phyloP scores from a whole-genome alignment of 1,140 invertebrate genomes.

The Heterodera carotae region DNA sequence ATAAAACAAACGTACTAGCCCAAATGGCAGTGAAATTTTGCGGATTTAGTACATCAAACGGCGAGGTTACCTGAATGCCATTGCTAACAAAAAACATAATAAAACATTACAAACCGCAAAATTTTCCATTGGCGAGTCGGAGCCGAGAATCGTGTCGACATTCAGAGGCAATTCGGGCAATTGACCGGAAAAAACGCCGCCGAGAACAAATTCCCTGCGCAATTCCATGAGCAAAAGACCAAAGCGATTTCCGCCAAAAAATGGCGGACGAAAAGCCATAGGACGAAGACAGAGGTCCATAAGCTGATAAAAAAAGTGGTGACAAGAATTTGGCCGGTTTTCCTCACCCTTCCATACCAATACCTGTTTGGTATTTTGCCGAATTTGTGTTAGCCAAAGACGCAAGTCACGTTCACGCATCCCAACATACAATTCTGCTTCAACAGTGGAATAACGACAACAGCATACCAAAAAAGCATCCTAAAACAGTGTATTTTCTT shows the following conservation, averaged over 20 bases:
- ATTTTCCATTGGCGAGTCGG: constrained; percentile 63
- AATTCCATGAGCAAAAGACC: constrained; percentile 64
- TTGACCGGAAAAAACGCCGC: constrained; percentile 59
- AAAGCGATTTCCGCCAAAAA: constrained; percentile 61
- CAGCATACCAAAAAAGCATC: constrained; percentile 60
- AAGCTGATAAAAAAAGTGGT: constrained; percentile 38
- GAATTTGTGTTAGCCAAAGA: constrained; percentile 50
- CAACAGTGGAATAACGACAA: constrained; percentile 55
- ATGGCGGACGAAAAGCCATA: constrained; percentile 61
- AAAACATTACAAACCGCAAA: constrained; percentile 30
- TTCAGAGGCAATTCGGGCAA: constrained; percentile 57
- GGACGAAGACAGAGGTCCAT: constrained; percentile 57
- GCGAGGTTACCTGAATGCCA: constrained; percentile 22
- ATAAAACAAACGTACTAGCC: constrained; percentile 60
- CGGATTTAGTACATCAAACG: constrained; percentile 54
- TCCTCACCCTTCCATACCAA: neutral
- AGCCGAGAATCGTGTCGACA: constrained; percentile 57
- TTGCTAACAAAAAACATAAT: neutral
- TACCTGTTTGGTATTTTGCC: constrained; percentile 53
- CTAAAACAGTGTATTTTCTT: neutral
- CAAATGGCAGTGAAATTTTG: constrained; percentile 55
- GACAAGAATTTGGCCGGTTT: too few species aligned
- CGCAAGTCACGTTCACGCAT: constrained; percentile 62
- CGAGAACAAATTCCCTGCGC: constrained; percentile 61
- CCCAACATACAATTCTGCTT: constrained; percentile 58